A percentile compares a stretch with the other conserved stretches of the same genome.
phyloP scores from a whole-genome alignment of 2,113 vertebrate species.

The Eulemur macaco region DNA sequence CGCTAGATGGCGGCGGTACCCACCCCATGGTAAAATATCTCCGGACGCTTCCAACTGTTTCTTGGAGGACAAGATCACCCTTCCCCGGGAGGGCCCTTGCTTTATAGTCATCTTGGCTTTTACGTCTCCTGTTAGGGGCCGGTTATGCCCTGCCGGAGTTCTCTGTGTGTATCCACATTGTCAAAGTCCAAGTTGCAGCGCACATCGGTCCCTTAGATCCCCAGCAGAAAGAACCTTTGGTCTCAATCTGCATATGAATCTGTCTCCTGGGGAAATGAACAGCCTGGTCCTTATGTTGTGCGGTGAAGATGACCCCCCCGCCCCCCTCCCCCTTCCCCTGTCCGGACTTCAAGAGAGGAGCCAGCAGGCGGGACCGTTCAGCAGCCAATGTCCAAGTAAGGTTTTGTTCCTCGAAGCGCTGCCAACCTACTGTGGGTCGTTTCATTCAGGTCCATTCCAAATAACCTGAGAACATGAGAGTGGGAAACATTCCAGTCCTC shows the following conservation, averaged over 20 bases:
- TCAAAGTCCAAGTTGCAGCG: background rate
- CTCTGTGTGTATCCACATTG: too few relatives aligned
- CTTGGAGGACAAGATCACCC: too few relatives aligned
- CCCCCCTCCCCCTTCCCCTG: background rate
- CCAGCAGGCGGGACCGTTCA: background rate
- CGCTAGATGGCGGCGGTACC: background rate
- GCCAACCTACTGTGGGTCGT: conserved; percentile 14
- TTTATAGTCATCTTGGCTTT: background rate
- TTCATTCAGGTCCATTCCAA: conserved; percentile 38
- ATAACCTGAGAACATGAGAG: conserved; percentile 32
- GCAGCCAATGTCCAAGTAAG: conserved; percentile 59
- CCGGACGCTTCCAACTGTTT: accelerated
- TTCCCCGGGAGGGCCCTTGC: accelerated
- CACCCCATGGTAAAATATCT: background rate
- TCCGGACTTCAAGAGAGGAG: background rate
- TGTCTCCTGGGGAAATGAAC: background rate
- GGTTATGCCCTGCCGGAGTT: background rate
- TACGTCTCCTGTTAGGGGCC: too few relatives aligned
- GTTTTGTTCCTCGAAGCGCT: background rate
- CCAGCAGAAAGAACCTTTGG: background rate
- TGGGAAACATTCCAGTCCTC: accelerated
- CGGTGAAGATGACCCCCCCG: background rate
- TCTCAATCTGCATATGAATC: background rate
- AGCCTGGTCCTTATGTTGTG: accelerated
- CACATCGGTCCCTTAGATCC: accelerated